Percentiles rank a stretch among this genome's conserved stretches.
These are phyloP conservation scores for Gila robusta DNA, from an alignment of 2,797 vertebrate species.

Conservation along the genomic window DNA sequence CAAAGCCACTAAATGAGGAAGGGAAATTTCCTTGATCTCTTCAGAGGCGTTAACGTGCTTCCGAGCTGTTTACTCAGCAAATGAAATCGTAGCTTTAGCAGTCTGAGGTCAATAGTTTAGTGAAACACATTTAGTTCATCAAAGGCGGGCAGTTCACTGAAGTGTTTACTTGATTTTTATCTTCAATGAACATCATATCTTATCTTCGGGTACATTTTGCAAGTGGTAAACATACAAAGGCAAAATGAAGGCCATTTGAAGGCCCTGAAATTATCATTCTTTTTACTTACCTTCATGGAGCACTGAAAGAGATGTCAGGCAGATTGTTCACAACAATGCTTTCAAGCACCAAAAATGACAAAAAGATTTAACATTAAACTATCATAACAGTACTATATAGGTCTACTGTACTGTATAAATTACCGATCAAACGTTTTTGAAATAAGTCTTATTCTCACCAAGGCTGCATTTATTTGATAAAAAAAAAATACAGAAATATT, in stretches of 20 bases:
- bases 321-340: background rate
- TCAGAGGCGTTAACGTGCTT: background rate
- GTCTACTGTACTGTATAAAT: background rate
- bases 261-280: background rate
- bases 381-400: background rate
- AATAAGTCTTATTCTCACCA: background rate
- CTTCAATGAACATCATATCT: constrained; percentile 33
- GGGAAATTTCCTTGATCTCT: constrained; percentile 38
- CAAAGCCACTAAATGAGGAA: constrained; percentile 50
- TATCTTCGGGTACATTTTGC: background rate
- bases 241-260: background rate
- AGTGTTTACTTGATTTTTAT: constrained; percentile 34
- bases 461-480: background rate
- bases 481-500: background rate
- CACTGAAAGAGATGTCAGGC: background rate
- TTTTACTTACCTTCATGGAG: background rate
- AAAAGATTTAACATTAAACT: background rate
- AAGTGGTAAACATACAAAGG: background rate
- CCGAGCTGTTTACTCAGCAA: constrained; percentile 44
- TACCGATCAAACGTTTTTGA: background rate
- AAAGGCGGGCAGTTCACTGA: background rate
- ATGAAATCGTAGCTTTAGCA: constrained; percentile 47
- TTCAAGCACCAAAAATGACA: background rate
- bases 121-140: constrained; percentile 47
- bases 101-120: constrained; percentile 37